A percentile compares a stretch with the other conserved stretches of the same genome.
Conservation (phyloP, 2,797 vertebrate genomes). For the Channa striata region DNA sequence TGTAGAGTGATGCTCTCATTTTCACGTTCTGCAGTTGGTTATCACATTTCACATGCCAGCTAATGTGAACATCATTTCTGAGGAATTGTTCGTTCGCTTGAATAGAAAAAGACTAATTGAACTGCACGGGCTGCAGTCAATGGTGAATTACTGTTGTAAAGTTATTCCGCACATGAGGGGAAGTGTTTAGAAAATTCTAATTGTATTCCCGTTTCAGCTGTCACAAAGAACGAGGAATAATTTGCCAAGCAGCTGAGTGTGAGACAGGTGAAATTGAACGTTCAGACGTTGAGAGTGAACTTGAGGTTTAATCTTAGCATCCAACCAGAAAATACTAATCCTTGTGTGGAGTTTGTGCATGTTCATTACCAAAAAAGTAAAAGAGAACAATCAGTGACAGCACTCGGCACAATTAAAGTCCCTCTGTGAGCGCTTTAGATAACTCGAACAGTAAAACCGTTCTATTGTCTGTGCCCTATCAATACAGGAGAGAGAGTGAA, state of each 20-base stretch:
- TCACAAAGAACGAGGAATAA: constrained; percentile 48
- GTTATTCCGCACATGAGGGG: constrained; percentile 53
- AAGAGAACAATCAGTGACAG: constrained; percentile 39
- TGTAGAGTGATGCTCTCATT: background rate
- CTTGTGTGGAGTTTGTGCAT: constrained; percentile 34
- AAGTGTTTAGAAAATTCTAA: constrained; percentile 60
- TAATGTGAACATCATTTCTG: constrained; percentile 32
- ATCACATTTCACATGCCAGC: constrained; percentile 16
- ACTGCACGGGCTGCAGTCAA: constrained; percentile 17
- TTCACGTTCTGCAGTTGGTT: constrained; percentile 10
- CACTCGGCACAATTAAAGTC: constrained; percentile 34
- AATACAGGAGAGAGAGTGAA: constrained; percentile 39
- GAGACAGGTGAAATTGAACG: constrained; percentile 65
- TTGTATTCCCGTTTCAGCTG: constrained; percentile 61
- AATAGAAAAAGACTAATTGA: constrained; percentile 45
- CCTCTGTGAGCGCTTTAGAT: constrained; percentile 29
- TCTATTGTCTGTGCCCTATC: constrained; percentile 30
- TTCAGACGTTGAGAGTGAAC: constrained; percentile 50
- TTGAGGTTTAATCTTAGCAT: constrained; percentile 61
- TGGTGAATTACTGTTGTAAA: constrained; percentile 32
- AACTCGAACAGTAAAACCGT: constrained; percentile 37
- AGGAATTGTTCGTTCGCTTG: constrained; percentile 35
- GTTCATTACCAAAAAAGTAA: constrained; percentile 30
- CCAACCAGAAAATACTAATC: constrained; percentile 61
- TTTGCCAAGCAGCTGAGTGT: constrained; percentile 56